A percentile compares a stretch with the other conserved stretches of the same genome.
Conservation (phyloP, 2,888 invertebrate species). For the Masnerella sp. region DNA sequence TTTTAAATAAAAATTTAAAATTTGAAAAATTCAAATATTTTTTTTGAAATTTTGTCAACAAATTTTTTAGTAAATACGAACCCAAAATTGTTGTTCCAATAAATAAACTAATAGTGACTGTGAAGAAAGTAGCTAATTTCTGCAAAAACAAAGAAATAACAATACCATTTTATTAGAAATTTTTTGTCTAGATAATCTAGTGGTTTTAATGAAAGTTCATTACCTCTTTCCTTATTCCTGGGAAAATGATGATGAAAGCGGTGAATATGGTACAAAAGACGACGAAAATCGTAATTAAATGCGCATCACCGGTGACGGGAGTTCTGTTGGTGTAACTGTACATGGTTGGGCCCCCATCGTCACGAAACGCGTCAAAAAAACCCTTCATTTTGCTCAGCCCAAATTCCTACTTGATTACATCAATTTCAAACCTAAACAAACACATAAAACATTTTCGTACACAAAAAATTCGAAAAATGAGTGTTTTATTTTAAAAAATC, state of each 20-base stretch:
- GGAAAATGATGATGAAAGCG: conserved; percentile 97
- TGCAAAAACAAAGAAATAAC: conserved; percentile 79
- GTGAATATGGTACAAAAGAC: conserved; percentile 94
- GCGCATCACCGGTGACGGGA: conserved; percentile 95
- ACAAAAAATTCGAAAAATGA: too few species aligned
- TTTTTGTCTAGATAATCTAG: background rate
- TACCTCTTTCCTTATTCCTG: conserved; percentile 96
- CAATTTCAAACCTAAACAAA: too few species aligned
- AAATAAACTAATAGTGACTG: conserved; percentile 93
- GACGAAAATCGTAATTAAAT: conserved; percentile 89
- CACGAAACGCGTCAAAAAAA: conserved; percentile 98
- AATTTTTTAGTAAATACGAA: too few species aligned
- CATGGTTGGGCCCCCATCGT: conserved; percentile 97
- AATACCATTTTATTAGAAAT: background rate
- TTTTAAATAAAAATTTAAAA: background rate
- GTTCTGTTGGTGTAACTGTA: conserved; percentile 97
- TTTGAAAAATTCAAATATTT: too few species aligned
- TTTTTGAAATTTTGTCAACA: too few species aligned
- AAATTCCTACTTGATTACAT: too few species aligned
- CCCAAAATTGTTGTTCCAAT: conserved; percentile 95
- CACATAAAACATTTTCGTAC: too few species aligned
- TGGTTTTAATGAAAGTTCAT: conserved; percentile 9
- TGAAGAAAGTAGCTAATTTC: conserved; percentile 94
- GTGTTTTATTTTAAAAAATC: too few species aligned
- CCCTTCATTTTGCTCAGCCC: conserved; percentile 86